phyloP scores from a whole-genome alignment of 2,113 vertebrate species.

The Jacana jacana region DNA sequence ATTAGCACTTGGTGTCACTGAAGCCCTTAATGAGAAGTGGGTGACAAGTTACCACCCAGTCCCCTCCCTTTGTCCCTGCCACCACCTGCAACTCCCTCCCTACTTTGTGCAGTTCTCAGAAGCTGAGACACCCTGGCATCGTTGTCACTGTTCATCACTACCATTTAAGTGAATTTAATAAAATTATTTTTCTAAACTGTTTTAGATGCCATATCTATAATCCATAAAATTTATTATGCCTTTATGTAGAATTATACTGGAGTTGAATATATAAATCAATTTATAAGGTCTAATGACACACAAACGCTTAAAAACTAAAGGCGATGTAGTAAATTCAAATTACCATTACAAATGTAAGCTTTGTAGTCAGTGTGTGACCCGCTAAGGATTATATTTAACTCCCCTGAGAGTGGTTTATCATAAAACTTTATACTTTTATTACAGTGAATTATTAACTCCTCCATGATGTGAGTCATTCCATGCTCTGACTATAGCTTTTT shows the following conservation, averaged over 20 bases:
- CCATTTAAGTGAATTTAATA: slow-evolving; percentile 74
- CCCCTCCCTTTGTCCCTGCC: neutral
- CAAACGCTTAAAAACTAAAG: slow-evolving; percentile 86
- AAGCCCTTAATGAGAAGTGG: neutral
- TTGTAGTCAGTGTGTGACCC: slow-evolving; percentile 84
- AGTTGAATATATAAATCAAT: slow-evolving; percentile 85
- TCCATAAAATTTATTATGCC: slow-evolving; percentile 84
- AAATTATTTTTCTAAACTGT: slow-evolving; percentile 82
- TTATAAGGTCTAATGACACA: slow-evolving; percentile 86
- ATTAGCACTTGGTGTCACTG: neutral
- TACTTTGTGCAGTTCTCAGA: neutral
- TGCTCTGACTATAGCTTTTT: slow-evolving; percentile 81
- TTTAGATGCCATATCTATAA: slow-evolving; percentile 83
- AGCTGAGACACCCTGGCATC: slow-evolving; percentile 21
- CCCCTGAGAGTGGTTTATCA: slow-evolving; percentile 86
- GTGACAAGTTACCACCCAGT: neutral
- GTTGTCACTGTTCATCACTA: slow-evolving; percentile 37
- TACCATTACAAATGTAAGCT: slow-evolving; percentile 87
- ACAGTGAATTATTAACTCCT: slow-evolving; percentile 86
- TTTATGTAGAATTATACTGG: slow-evolving; percentile 81
- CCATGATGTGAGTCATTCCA: slow-evolving; percentile 85
- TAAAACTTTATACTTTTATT: slow-evolving; percentile 89
- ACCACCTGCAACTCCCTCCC: neutral
- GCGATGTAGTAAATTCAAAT: slow-evolving; percentile 86
- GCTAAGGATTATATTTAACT: slow-evolving; percentile 87